Percentiles rank a stretch among this genome's conserved stretches.
Evolutionary conservation across 1,140 invertebrate genomes (phyloP).

Genomic region (Acyrthosiphon pisum): DNA sequence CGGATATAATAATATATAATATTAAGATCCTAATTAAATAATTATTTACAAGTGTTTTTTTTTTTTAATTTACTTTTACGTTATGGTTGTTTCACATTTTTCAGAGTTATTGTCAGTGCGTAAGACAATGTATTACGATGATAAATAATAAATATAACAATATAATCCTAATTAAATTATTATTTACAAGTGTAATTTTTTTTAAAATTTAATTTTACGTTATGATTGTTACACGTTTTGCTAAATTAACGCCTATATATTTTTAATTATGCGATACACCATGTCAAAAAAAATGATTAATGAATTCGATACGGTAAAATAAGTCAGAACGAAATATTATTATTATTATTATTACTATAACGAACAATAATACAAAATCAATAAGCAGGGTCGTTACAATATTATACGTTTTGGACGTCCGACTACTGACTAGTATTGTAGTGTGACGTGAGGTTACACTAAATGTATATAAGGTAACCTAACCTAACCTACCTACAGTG

Average conservation of each 20-base stretch:
- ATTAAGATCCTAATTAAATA: not conserved
- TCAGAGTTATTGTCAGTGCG: not conserved
- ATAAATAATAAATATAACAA: no score
- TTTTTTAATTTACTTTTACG: not conserved
- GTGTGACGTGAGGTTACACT: not conserved
- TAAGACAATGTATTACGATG: not conserved
- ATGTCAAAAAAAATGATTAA: slow-evolving; percentile 1
- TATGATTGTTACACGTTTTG: not conserved
- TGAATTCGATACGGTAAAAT: not conserved
- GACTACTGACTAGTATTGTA: not conserved
- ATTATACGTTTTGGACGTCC: not conserved
- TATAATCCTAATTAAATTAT: not conserved
- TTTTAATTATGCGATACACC: slow-evolving; percentile 8
- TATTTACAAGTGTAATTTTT: not conserved
- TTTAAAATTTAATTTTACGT: not conserved
- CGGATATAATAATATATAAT: no score
- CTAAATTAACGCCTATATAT: not conserved
- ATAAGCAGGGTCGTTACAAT: not conserved
- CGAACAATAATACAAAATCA: slow-evolving; percentile 26
- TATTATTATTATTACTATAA: no score
- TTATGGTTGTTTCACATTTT: not conserved
- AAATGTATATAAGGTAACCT: not conserved
- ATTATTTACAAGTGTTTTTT: not conserved
- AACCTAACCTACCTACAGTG: not conserved
- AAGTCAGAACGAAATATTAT: slow-evolving; percentile 8